Evolutionary conservation across 1,140 invertebrate genomes (phyloP), one percentile per base, ranked within the genome.

Genomic region (Drosophila mojavensis): DNA sequence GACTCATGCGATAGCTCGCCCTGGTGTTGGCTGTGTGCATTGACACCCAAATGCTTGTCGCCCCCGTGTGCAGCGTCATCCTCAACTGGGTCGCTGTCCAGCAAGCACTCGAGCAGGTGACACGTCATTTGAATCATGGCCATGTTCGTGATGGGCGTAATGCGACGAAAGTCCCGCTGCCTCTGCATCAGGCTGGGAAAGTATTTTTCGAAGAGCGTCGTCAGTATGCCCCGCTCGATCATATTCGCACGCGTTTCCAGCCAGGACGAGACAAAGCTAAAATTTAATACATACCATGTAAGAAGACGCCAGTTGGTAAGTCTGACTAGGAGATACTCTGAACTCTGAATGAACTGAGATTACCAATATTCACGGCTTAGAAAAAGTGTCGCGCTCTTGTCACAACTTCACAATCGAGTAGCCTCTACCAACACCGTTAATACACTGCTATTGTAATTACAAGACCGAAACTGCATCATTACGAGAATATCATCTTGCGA

Each of bases 201-300:
- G 90, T 99, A 99, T 91, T 98, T 99, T 86, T 99, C 98, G 89
- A 99, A 99, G 4, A 99, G 93, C 9, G 98, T 95, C 5, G 95
- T 95, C 47, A 99, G 92, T 92, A 96, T 96, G 0, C 97, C 96
- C 59, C 96, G 95, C 91, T 97, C 96, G 0, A 94, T 93, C 71
- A 95, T 93, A 54, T 95, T 94, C 24, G 94, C 94, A 47, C 96
- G 93, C 1, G 95, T 97, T 55, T 99, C 98, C 79, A 98, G 96
- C 98, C 98, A 99, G 53, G 97, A 98, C 6, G 96, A 95, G 1
- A 98, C 96, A 90, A 95, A 97, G 26, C 96, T 96, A 50, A 11
- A 59, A 1, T 17, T 4, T 5, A 17, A 51, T 9, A 1, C 5
- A 30, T 3, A 24, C 28, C 28, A 30, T 30, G 28, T 6, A 28